Percentiles rank a stretch among this genome's conserved stretches.
Conservation (phyloP, 1,140 invertebrate species). For the Panagrolaimus sp. region DNA sequence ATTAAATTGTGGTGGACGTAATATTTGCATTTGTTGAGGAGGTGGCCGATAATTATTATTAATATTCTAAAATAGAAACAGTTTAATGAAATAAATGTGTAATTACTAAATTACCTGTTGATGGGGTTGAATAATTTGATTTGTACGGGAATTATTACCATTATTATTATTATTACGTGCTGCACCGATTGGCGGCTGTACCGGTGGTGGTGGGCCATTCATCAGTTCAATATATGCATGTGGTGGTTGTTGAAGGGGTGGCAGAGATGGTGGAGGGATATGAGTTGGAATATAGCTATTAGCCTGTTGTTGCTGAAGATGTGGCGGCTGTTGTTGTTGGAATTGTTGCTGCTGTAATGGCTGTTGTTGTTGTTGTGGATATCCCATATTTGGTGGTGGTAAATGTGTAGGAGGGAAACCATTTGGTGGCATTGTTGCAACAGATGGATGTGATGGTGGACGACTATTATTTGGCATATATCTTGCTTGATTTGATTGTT, state of each 20-base stretch:
- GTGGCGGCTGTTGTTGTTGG: not conserved
- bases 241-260: not conserved
- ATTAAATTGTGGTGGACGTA: too few relatives aligned
- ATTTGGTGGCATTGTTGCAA: too few relatives aligned
- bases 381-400: not conserved
- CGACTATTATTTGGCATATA: not conserved
- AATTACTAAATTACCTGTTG: too few relatives aligned
- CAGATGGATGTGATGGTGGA: not conserved
- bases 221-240: not conserved
- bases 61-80: too few relatives aligned
- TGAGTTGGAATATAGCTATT: conserved; percentile 4
- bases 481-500: not conserved
- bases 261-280: not conserved
- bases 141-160: too few relatives aligned
- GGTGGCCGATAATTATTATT: too few relatives aligned
- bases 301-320: not conserved
- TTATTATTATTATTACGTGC: too few relatives aligned
- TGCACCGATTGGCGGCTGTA: not conserved
- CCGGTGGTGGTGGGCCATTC: not conserved
- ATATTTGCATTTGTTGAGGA: too few relatives aligned
- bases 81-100: too few relatives aligned
- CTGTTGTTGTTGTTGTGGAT: not conserved
- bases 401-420: not conserved
- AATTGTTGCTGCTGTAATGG: too few relatives aligned
- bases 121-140: too few relatives aligned